Base-by-base conservation (phyloP, 2,113 vertebrate genomes). In the Anguilla japonica region DNA sequence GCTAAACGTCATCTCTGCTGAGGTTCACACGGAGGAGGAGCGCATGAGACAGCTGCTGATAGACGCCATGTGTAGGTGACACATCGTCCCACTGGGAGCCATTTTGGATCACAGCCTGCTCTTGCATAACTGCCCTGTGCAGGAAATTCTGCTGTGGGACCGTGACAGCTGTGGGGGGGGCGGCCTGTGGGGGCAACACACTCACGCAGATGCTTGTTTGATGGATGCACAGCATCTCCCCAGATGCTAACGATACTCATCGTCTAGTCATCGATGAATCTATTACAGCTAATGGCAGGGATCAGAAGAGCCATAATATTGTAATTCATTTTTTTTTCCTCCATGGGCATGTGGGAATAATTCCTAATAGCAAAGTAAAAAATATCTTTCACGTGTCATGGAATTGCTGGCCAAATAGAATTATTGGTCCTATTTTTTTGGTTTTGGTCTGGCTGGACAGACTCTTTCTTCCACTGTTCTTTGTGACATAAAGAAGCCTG, bases 121-220 rank as follows among this genome's bases (percentile, higher is more conserved):
- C 67, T 83, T 71, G 43, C 81, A 78, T 89, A 56, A 67, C 26
- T 15, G 63, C 8, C 57, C 29, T 11, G 39, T 71, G 0, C 18
- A 13, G 88, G 83, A 83, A 83, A 82, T 79, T 88, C 50, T 63
- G 75, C 75, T 43, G 56, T 79, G 85, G 82, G 85, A 86, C n/a
- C 81, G 63, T 4, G 53, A 80, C 53, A 57, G 82, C 29, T 40
- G 53, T 75, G 43, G 40, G n/a, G 43, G 46, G 34, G 34, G 34
- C 34, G 34, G 34, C 34, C 34, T 34, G 34, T 34, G 5, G 6
- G 7, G 46, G 41, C 46, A 18, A 16, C 34, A 6, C 29, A 41
- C 46, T 79, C 34, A 87, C 53, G 34, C 9, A 83, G 22, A 41
- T 1, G 20, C 81, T 5, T 29, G 85, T 29, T 2, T 15, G 13